Evolutionary conservation across 2,888 invertebrate genomes (phyloP).

Genomic region (Meteorus cinctellus): DNA sequence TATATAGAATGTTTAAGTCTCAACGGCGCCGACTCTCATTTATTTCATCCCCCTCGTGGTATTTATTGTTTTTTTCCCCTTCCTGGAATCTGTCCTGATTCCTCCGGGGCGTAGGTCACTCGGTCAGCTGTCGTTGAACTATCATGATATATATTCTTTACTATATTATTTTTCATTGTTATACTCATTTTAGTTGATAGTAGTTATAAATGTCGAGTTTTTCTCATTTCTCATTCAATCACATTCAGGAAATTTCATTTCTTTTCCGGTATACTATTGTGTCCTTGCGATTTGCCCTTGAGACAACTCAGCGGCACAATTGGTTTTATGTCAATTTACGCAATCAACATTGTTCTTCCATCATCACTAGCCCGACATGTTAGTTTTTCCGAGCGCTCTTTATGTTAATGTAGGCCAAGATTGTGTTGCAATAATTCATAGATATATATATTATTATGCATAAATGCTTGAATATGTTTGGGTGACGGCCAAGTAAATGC

Average conservation of each 20-base stretch:
- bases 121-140: conserved; percentile 48
- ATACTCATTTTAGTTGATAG: background rate
- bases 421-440: conserved; percentile 39
- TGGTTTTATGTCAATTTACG: conserved; percentile 34
- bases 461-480: conserved; percentile 4
- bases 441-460: conserved; percentile 2
- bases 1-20: conserved; percentile 44
- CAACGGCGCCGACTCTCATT: conserved; percentile 12
- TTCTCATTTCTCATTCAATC: too few relatives aligned
- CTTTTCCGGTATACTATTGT: background rate
- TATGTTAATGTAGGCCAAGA: conserved; percentile 52
- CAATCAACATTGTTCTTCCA: conserved; percentile 41
- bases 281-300: conserved; percentile 36
- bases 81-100: conserved; percentile 25
- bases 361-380: conserved; percentile 38
- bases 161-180: background rate
- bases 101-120: conserved; percentile 42
- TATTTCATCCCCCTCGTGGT: conserved; percentile 22
- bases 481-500: conserved; percentile 29
- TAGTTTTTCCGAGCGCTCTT: conserved; percentile 37
- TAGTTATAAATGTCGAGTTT: too few relatives aligned
- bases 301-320: conserved; percentile 31
- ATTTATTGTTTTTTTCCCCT: conserved; percentile 16
- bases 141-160: background rate
- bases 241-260: background rate